Evolutionary conservation across 2,797 vertebrate species (phyloP).

Genomic region (Australoheros facetus): DNA sequence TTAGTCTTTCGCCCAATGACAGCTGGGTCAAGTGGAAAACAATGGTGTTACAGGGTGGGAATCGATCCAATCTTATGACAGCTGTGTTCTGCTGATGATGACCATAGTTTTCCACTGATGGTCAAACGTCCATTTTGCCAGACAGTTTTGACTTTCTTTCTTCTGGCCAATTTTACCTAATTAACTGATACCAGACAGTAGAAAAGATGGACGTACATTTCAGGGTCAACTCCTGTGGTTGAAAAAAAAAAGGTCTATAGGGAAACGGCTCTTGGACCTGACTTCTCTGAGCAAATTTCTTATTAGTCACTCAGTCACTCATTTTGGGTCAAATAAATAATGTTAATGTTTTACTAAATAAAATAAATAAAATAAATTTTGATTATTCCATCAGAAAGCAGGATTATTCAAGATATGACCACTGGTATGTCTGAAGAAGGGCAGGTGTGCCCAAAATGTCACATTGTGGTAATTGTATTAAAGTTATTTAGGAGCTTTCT

Average conservation of each 20-base stretch:
- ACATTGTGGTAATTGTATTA: too few relatives aligned
- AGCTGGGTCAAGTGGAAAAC: neutral
- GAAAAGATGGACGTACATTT: neutral
- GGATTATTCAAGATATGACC: neutral
- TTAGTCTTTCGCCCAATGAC: neutral
- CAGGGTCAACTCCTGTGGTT: too few relatives aligned
- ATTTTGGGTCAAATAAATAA: neutral
- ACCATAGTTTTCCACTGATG: rapidly evolving
- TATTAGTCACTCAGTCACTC: neutral
- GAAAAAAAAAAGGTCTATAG: neutral
- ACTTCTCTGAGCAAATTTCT: neutral
- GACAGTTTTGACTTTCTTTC: too few relatives aligned
- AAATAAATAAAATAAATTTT: too few relatives aligned
- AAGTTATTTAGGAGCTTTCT: too few relatives aligned
- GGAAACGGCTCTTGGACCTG: neutral
- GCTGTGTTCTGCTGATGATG: neutral
- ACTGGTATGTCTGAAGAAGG: neutral
- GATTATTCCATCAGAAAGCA: neutral
- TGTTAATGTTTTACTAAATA: too few relatives aligned
- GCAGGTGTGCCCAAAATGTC: too few relatives aligned
- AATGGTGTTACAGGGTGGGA: neutral
- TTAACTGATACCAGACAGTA: neutral
- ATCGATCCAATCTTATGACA: neutral
- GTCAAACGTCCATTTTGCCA: neutral
- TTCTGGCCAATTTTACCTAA: neutral